phyloP scores from a whole-genome alignment of 2,797 vertebrate species.

The Gallinago solitaria region DNA sequence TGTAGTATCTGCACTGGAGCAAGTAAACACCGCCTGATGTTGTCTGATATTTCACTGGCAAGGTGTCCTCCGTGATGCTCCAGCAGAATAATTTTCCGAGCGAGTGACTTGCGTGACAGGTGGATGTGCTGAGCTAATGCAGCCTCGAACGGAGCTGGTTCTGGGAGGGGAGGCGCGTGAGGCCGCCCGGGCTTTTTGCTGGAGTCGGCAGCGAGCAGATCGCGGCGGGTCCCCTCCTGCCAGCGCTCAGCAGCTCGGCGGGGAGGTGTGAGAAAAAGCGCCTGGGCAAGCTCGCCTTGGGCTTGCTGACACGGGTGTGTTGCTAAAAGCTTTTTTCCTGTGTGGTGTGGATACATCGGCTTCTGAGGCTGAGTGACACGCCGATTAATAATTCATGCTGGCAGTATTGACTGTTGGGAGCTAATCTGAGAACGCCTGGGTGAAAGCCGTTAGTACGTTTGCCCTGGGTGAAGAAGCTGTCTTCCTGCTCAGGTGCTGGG shows the following conservation, averaged over 20 bases:
- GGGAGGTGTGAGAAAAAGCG: background rate
- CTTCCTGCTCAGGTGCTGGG: background rate
- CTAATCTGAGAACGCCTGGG: background rate
- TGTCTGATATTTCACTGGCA: slow-evolving; percentile 68
- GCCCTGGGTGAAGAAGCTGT: background rate
- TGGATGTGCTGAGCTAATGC: slow-evolving; percentile 53
- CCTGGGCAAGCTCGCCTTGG: background rate
- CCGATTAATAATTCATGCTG: slow-evolving; percentile 48
- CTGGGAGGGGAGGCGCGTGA: background rate
- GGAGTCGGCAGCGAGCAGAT: background rate
- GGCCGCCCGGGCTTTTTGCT: background rate
- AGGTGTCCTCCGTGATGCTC: slow-evolving; percentile 62
- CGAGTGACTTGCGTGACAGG: slow-evolving; percentile 53
- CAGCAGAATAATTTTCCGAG: slow-evolving; percentile 69
- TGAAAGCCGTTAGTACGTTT: background rate
- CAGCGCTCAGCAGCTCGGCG: background rate
- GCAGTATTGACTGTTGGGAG: background rate
- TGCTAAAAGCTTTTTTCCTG: slow-evolving; percentile 16
- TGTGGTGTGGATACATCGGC: background rate
- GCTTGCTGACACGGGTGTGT: background rate
- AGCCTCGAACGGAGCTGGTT: background rate
- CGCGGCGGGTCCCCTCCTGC: background rate
- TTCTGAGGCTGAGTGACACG: background rate
- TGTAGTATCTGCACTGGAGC: slow-evolving; percentile 67
- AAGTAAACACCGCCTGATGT: slow-evolving; percentile 60